Evolutionary conservation across 2,797 vertebrate genomes (phyloP), one percentile per base, ranked within the genome.

Genomic region (Enteromius fasciolatus): DNA sequence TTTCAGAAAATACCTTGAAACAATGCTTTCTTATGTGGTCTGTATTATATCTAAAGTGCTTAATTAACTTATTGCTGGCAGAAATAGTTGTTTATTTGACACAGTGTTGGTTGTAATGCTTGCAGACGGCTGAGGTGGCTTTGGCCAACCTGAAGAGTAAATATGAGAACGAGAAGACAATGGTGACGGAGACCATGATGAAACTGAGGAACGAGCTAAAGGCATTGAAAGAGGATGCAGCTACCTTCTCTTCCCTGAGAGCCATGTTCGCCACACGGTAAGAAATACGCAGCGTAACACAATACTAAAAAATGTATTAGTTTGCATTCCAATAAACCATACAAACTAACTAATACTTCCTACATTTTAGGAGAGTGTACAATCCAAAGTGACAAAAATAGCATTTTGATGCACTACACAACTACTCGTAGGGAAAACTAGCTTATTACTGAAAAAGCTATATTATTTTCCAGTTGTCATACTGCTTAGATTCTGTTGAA

Each of bases 201-300:
- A 99, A 98, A 90, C 94, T 99, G 39, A 95, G 98, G 87, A 99
- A 99, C 1, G 98, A 99, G 87, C 92, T 99, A 64, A 99, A 98
- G 90, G 98, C 97, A 78, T 91, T 99, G 87, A 98, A 96, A 89
- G 98, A 99, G 92, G 98, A 99, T 17, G 97, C 98, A 0, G 98
- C 97, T 83, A 99, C 98, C 9, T 99, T 99, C 95, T 99, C 98
- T 66, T 99, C 98, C 80, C 93, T 99, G 80, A 93, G 98, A 89
- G 96, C 98, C 78, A 96, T 99, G 97, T 99, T 99, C 84, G 96
- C 98, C 82, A 99, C 97, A 89, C 95, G 96, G 96, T 97, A 94
- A 94, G 91, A 8, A 10, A 25, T 87, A 15, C 0, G 18, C 2
- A 28, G 7, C 14, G 5, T 36, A 41, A 23, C 48, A 77, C 31